Base-by-base conservation (phyloP, 2,113 vertebrate species). In the Rhadina sibilatrix region DNA sequence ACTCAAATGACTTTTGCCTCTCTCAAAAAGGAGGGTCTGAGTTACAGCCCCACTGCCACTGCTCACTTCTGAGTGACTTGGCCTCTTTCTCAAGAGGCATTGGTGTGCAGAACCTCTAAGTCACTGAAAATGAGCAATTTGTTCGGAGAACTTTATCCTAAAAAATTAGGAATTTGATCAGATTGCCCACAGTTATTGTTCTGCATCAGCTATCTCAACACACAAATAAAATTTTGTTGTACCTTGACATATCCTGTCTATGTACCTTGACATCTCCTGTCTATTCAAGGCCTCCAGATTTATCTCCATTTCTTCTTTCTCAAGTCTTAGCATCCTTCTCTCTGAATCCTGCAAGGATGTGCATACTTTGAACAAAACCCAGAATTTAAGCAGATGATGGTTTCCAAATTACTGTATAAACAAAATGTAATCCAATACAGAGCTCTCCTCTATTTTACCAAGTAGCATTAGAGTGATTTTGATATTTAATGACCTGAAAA, bases 21-120 rank as follows among this genome's bases (percentile, higher is more conserved):
- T 42, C 10, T 70, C 5, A 14, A 35, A 78, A 46, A 53, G 5
- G 37, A 69, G 3, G 19, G 5, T 35, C 15, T 38, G 50, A 38
- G 37, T 21, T 35, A 37, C n/a, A 46, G 13, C 5, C 28, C 10
- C n/a, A 24, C 5, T 31, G 37, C 23, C 37, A n/a, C 28, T 1
- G 0, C 5, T 59, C 27, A 12, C 2, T 47, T 71, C 18, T 9
- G 15, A 38, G 8, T 2, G 12, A 54, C 6, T 10, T 28, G 37
- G 2, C 6, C 66, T 68, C 35, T 60, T 70, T 54, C 28, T n/a
- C 4, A n/a, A 46, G n/a, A 7, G 15, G 5, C 23, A 54, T 0
- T 25, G 37, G 7, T 35, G 8, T 60, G 31, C 42, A 78, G 59
- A 87, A 22, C 7, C 11, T 20, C 25, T 1, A 13, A 31, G 23